Evolutionary conservation across 2,113 vertebrate genomes (phyloP).

Genomic region (Paradoxurus hermaphroditus): DNA sequence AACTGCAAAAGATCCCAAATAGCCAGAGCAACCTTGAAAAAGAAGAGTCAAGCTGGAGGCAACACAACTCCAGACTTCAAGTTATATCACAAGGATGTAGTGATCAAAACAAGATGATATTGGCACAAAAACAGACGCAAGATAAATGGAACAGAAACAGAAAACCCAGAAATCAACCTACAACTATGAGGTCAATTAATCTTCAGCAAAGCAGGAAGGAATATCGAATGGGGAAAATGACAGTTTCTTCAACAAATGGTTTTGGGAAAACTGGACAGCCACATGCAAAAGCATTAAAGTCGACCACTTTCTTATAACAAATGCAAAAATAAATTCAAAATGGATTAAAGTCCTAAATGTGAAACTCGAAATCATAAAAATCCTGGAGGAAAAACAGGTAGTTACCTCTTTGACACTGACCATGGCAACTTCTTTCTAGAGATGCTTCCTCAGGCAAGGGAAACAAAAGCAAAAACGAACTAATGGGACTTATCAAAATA

Average conservation of each 20-base stretch:
- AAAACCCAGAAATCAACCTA: neutral
- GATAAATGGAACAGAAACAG: no score
- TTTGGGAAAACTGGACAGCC: neutral
- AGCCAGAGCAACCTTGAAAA: no score
- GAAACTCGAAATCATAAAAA: neutral
- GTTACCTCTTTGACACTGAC: neutral
- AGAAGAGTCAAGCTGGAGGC: no score
- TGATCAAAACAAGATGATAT: no score
- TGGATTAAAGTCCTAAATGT: neutral
- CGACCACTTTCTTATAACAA: neutral
- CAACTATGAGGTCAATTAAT: neutral
- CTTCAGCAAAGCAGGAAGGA: neutral
- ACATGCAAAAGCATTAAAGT: neutral
- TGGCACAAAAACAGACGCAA: no score
- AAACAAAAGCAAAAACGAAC: neutral
- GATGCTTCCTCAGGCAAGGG: neutral
- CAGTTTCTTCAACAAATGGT: neutral
- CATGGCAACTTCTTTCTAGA: neutral
- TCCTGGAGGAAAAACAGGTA: neutral
- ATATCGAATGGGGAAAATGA: neutral
- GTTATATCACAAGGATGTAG: no score
- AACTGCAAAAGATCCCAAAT: no score
- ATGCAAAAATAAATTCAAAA: neutral
- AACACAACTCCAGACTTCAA: no score
- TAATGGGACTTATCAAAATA: neutral